Evolutionary conservation across 2,113 vertebrate genomes (phyloP).

Genomic region (Triplophysa rosa): DNA sequence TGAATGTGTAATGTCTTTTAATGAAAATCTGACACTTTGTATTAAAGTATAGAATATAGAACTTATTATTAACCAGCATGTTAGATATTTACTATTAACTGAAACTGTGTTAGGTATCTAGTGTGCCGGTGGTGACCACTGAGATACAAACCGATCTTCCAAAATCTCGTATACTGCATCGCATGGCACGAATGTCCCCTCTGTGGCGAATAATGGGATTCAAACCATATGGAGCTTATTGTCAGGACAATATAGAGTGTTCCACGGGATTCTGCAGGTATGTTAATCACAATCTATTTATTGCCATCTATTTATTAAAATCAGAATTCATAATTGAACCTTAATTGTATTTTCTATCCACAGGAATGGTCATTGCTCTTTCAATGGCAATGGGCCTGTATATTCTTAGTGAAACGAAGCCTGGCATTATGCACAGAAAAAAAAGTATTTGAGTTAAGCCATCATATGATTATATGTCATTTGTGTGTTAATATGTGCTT

Average conservation of each 20-base stretch:
- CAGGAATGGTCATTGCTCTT: conserved; percentile 54
- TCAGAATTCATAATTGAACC: neutral
- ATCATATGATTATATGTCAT: neutral
- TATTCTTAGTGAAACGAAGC: conserved; percentile 32
- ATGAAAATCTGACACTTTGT: neutral
- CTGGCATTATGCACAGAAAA: neutral
- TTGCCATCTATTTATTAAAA: neutral
- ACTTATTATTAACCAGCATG: neutral
- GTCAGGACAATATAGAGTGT: conserved; percentile 45
- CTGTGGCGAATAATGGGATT: conserved; percentile 50
- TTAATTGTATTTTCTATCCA: conserved; percentile 24
- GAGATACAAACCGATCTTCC: conserved; percentile 10
- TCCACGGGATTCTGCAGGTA: conserved; percentile 53
- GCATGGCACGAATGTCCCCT: conserved; percentile 46
- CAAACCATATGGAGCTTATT: conserved; percentile 53
- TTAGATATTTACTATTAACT: neutral
- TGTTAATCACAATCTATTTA: neutral
- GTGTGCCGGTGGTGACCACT: conserved; percentile 28
- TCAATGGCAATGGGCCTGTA: conserved; percentile 44
- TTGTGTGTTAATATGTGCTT: neutral
- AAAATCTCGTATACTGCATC: conserved; percentile 26
- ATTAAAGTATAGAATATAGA: neutral
- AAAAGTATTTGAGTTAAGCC: neutral
- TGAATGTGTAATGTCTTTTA: neutral
- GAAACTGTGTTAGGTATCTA: conserved; percentile 28